These are phyloP conservation scores for Nephila pilipes DNA, from an alignment of 1,140 invertebrate species.

Conservation along the genomic window DNA sequence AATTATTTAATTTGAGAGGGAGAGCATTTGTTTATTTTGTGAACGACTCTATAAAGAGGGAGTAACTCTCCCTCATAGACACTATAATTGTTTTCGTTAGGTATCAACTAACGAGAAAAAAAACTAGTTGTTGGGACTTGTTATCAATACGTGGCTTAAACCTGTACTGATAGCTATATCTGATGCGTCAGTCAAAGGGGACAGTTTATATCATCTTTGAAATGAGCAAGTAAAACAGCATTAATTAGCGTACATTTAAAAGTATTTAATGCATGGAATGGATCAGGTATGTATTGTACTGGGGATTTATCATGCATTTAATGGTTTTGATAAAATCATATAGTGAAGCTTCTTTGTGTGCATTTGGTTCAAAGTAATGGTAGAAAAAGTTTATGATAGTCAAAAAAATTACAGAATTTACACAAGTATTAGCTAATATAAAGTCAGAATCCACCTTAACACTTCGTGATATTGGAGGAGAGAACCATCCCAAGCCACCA, in stretches of 20 bases:
- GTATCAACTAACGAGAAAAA: constrained; percentile 27
- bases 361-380: too few relatives aligned
- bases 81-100: constrained; percentile 79
- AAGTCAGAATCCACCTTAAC: too few relatives aligned
- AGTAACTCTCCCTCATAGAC: constrained; percentile 82
- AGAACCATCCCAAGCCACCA: too few relatives aligned
- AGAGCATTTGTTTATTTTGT: not conserved
- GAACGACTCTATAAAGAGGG: not conserved
- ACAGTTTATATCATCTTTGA: not conserved
- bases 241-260: not conserved
- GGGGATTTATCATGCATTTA: too few relatives aligned
- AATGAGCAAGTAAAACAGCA: not conserved
- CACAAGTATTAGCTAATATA: too few relatives aligned
- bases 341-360: too few relatives aligned
- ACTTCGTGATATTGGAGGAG: too few relatives aligned
- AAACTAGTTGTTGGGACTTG: not conserved
- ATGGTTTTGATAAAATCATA: too few relatives aligned
- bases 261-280: not conserved
- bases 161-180: too few relatives aligned
- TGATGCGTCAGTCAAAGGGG: not conserved
- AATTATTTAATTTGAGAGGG: constrained; percentile 78
- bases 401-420: too few relatives aligned
- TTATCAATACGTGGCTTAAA: not conserved
- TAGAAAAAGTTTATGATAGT: too few relatives aligned
- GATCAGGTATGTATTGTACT: too few relatives aligned